A percentile compares a stretch with the other conserved stretches of the same genome.
phyloP scores from a whole-genome alignment of 2,888 invertebrate genomes.

The Mesochorus sp. region DNA sequence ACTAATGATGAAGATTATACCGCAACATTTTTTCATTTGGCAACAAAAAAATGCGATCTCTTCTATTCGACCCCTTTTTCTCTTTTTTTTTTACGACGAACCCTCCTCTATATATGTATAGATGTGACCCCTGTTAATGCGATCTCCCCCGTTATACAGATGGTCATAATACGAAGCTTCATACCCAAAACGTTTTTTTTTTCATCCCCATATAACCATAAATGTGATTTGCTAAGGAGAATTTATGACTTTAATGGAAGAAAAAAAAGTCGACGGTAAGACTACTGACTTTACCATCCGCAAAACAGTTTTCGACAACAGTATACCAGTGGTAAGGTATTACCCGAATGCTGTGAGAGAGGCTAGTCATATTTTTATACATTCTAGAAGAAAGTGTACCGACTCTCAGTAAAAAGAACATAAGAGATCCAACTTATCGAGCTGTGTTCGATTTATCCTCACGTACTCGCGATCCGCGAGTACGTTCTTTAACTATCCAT shows the following conservation, averaged over 20 bases:
- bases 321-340: background rate
- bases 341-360: background rate
- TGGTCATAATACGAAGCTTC: background rate
- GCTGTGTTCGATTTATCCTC: background rate
- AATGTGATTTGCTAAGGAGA: background rate
- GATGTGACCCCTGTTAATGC: background rate
- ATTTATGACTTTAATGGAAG: conserved; percentile 18
- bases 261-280: background rate
- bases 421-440: background rate
- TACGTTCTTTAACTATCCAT: too few relatives aligned
- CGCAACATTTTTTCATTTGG: too few relatives aligned
- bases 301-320: background rate
- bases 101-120: background rate
- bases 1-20: too few relatives aligned
- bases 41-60: too few relatives aligned
- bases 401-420: conserved; percentile 5
- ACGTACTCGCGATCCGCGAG: background rate
- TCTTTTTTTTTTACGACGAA: background rate
- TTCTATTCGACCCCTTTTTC: background rate
- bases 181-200: conserved; percentile 7
- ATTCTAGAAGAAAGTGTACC: background rate
- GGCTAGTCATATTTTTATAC: background rate
- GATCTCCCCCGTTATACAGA: background rate
- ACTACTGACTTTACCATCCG: conserved; percentile 26
- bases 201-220: background rate